These are phyloP conservation scores for Xylota segnis DNA, from an alignment of 2,888 invertebrate genomes.

Conservation along the genomic window DNA sequence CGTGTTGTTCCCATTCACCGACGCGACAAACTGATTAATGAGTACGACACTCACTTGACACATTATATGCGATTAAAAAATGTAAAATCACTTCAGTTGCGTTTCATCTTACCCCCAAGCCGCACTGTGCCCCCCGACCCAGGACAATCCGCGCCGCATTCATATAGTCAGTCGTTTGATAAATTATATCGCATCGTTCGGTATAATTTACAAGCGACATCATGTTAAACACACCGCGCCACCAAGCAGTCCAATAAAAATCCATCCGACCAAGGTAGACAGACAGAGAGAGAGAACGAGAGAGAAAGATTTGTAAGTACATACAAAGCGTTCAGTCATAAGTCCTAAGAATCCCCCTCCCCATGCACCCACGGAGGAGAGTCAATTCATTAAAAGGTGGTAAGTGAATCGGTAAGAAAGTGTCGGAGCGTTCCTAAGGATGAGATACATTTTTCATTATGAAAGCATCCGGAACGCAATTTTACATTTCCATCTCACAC, in stretches of 20 bases:
- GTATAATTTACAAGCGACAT: slow-evolving; percentile 68
- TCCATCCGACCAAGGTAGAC: slow-evolving; percentile 21
- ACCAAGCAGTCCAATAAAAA: slow-evolving; percentile 42
- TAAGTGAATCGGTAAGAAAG: background rate
- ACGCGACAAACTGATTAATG: slow-evolving; percentile 69
- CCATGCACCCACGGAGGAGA: background rate
- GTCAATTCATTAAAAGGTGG: background rate
- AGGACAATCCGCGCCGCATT: slow-evolving; percentile 45
- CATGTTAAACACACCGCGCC: slow-evolving; percentile 35
- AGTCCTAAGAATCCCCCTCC: background rate
- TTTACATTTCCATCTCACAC: slow-evolving; percentile 15
- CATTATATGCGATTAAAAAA: slow-evolving; percentile 66
- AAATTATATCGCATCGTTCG: slow-evolving; percentile 68
- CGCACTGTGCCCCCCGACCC: background rate
- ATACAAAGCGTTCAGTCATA: background rate
- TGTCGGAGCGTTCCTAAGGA: background rate
- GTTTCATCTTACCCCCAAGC: slow-evolving; percentile 12
- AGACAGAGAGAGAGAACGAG: too few relatives aligned
- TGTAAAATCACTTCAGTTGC: slow-evolving; percentile 66
- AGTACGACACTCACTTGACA: slow-evolving; percentile 68
- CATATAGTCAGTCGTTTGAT: slow-evolving; percentile 65
- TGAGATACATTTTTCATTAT: background rate
- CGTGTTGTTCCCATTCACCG: slow-evolving; percentile 46
- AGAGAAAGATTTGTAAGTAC: background rate
- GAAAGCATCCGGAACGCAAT: slow-evolving; percentile 39